phyloP scores from a whole-genome alignment of 2,113 vertebrate species.

The cattle (Bos taurus) region DNA sequence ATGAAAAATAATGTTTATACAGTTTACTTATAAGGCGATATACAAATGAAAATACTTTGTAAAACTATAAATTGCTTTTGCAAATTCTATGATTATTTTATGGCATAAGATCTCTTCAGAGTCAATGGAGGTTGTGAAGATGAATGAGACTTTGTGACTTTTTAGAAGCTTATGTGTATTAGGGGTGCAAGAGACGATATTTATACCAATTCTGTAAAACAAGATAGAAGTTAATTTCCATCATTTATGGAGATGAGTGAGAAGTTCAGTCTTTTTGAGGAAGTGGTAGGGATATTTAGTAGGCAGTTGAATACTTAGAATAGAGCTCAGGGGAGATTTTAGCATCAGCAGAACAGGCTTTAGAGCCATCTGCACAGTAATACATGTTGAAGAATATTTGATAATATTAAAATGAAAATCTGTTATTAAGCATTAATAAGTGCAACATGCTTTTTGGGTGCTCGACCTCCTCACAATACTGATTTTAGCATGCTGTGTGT shows the following conservation, averaged over 20 bases:
- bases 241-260: neutral
- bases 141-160: neutral
- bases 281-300: neutral
- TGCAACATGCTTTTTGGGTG: no score
- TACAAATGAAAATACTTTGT: neutral
- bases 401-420: neutral
- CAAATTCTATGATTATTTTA: neutral
- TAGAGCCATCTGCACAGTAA: no score
- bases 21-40: neutral
- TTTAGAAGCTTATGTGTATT: neutral
- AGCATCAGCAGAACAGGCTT: neutral
- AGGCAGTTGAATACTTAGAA: neutral
- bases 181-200: no score
- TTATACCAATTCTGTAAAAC: neutral
- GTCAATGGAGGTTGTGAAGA: rapidly evolving
- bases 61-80: neutral
- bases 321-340: neutral
- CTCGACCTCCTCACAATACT: neutral
- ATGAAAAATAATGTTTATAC: neutral
- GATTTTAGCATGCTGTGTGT: rapidly evolving
- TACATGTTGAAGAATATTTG: neutral
- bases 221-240: neutral
- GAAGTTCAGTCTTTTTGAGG: neutral
- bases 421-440: neutral
- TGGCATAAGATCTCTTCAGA: neutral